Evolutionary conservation across 2,113 vertebrate genomes (phyloP), one percentile per base, ranked within the genome.

Genomic region (Nothobranchius furzeri): DNA sequence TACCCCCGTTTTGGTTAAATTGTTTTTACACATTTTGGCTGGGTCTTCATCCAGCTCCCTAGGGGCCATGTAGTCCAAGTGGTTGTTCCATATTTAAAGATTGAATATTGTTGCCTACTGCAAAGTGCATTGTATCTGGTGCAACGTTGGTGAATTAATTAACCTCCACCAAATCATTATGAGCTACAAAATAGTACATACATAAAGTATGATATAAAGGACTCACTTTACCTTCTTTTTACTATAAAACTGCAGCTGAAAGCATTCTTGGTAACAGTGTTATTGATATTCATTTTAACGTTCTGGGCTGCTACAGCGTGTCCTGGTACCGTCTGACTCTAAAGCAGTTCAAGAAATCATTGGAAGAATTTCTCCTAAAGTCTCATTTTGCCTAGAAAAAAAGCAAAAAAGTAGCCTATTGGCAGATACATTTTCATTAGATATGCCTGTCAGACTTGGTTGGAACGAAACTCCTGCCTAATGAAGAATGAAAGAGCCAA

Each of bases 361-460:
- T 84, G 73, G 83, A 83, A 52, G 66, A 71, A 82, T 68, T 70
- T 68, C 70, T 60, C 50, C 60, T 70, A 6, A 75, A 80, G 70
- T 74, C 75, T 60, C 62, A 53, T 70, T 65, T 75, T 81, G 64
- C 62, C 67, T 73, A 75, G 60, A 75, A 79, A 78, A 82, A 82
- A 40, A 40, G 37, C 4, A 9, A 40, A 40, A 40, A 40, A 75
- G 72, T 61, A 64, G 70, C 79, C 76, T 73, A 75, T 78, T 88
- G 90, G 87, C 85, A 81, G 77, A 72, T 48, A 35, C 0, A 25
- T 76, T 84, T 64, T 88, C 73, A 85, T 88, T 87, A 87, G 78
- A 79, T 49, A 67, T 85, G 84, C 75, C 75, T 80, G 78, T 90
- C 85, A 82, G 81, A 76, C 76, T 73, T 79, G 57, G 67, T 79